Percentiles rank a stretch among this genome's conserved stretches.
Conservation (phyloP, 2,113 vertebrate species). For the Ophthalmolycus amberensis region DNA sequence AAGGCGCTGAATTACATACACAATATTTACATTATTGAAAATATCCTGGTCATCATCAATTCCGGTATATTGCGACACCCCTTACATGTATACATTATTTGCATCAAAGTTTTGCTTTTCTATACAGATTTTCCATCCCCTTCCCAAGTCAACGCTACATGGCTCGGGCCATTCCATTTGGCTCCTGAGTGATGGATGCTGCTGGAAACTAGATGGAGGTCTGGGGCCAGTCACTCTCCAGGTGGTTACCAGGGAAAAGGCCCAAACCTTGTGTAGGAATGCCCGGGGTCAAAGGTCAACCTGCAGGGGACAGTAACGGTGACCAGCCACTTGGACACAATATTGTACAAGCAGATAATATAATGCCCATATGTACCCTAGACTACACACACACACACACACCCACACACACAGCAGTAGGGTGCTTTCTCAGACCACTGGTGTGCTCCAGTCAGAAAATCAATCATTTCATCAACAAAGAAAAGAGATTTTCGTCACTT, state of each 20-base stretch:
- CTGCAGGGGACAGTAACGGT: slow-evolving; percentile 58
- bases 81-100: background rate
- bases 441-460: slow-evolving; percentile 58
- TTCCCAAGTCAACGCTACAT: background rate
- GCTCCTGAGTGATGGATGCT: slow-evolving; percentile 43
- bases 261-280: slow-evolving; percentile 64
- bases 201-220: slow-evolving; percentile 4
- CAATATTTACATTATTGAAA: too few species aligned
- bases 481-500: slow-evolving; percentile 7
- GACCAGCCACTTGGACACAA: slow-evolving; percentile 26
- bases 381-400: background rate
- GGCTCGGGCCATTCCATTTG: background rate
- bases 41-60: background rate
- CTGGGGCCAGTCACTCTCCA: slow-evolving; percentile 46
- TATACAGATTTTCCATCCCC: background rate
- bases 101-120: background rate
- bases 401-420: slow-evolving; percentile 33
- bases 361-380: background rate
- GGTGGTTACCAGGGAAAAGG: slow-evolving; percentile 57
- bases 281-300: slow-evolving; percentile 61
- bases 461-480: slow-evolving; percentile 60
- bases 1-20: background rate
- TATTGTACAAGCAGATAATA: background rate
- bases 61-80: too few species aligned
- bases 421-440: slow-evolving; percentile 44